phyloP scores from a whole-genome alignment of 1,140 invertebrate species.

The Euschistus heros region DNA sequence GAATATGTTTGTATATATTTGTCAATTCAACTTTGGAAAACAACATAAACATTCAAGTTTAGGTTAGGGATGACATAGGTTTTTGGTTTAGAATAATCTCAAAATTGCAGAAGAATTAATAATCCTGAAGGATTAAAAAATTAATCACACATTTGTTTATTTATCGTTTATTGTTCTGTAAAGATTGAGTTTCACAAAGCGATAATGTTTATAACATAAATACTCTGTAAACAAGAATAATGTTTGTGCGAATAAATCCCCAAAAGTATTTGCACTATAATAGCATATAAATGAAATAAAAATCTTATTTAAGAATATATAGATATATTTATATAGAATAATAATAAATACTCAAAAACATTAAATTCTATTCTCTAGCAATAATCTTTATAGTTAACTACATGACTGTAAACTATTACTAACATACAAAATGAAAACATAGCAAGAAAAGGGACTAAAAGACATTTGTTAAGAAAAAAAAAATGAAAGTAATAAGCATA shows the following conservation, averaged over 20 bases:
- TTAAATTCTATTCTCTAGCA: neutral
- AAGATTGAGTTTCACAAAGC: too few species aligned
- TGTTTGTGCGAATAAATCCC: constrained; percentile 6
- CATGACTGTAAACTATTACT: constrained; percentile 4
- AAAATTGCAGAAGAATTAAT: too few species aligned
- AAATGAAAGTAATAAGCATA: neutral
- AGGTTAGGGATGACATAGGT: constrained; percentile 3
- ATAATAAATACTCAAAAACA: constrained; percentile 9
- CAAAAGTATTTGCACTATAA: neutral
- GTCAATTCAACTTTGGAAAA: too few species aligned
- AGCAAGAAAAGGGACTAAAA: neutral
- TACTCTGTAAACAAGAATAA: neutral
- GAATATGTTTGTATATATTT: too few species aligned
- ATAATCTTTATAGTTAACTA: neutral
- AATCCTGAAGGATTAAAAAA: too few species aligned
- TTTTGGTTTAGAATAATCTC: neutral
- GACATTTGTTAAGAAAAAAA: neutral
- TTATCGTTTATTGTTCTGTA: too few species aligned
- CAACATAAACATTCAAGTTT: neutral
- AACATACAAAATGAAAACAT: constrained; percentile 7
- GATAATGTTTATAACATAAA: too few species aligned
- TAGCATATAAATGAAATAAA: too few species aligned
- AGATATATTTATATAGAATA: neutral
- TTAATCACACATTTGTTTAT: too few species aligned
- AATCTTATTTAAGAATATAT: too few species aligned